Percentiles rank a stretch among this genome's conserved stretches.
Conservation (phyloP, 2,888 invertebrate genomes). For the Archips crataeganus region DNA sequence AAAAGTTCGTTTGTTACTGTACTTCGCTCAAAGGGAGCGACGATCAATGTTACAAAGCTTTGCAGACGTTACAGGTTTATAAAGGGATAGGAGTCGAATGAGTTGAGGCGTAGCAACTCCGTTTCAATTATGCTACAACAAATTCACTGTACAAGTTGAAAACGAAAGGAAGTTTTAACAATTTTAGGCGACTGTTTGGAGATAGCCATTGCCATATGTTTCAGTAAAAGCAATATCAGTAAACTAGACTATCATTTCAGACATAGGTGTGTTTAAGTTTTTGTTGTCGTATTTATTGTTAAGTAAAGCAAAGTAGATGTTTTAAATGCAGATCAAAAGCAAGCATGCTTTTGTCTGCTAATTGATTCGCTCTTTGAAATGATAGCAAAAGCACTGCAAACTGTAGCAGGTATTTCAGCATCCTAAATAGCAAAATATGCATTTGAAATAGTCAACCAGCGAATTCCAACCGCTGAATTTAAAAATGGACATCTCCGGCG, state of each 20-base stretch:
- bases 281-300: no score
- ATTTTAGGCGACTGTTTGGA: background rate
- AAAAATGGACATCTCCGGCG: slow-evolving; percentile 13
- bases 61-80: background rate
- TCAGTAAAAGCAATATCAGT: no score
- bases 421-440: background rate
- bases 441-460: background rate
- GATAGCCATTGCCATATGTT: no score
- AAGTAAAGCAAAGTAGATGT: background rate
- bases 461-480: background rate
- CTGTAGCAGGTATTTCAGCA: background rate
- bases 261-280: no score
- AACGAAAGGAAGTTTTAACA: no score
- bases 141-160: no score
- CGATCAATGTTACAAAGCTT: background rate
- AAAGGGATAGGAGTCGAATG: background rate
- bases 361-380: background rate
- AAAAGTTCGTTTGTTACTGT: slow-evolving; percentile 13
- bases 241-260: no score
- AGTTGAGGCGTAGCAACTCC: background rate
- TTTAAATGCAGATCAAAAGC: background rate
- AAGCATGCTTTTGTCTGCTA: background rate
- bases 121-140: background rate
- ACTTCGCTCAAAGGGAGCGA: slow-evolving; percentile 1
- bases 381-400: background rate